Evolutionary conservation across 2,888 invertebrate species (phyloP).

Genomic region (Brachypalpus laphriformis): DNA sequence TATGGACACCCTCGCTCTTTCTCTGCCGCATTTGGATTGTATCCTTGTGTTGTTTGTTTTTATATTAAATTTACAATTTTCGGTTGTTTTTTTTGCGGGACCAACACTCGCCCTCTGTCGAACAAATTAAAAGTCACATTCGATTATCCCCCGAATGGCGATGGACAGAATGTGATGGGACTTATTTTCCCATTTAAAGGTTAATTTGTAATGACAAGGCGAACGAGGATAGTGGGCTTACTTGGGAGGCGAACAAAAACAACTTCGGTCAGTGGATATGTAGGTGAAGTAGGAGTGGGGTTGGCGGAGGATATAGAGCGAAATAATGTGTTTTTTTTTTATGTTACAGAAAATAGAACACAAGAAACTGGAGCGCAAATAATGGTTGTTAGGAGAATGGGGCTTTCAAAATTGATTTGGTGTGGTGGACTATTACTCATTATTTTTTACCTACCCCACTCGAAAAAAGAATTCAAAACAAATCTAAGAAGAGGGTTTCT

Average conservation of each 20-base stretch:
- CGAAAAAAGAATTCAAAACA: too few relatives aligned
- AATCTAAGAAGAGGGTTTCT: not conserved
- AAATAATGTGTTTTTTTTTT: conserved; percentile 20
- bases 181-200: conserved; percentile 56
- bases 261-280: conserved; percentile 21
- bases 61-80: conserved; percentile 37
- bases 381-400: not conserved
- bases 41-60: conserved; percentile 7
- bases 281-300: not conserved
- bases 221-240: not conserved
- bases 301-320: not conserved
- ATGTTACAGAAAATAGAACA: not conserved
- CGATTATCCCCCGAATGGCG: conserved; percentile 51
- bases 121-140: conserved; percentile 70
- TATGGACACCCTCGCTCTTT: conserved; percentile 1
- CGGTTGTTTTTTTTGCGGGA: not conserved
- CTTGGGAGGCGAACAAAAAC: not conserved
- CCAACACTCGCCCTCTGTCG: not conserved
- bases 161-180: conserved; percentile 39
- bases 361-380: not conserved
- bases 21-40: not conserved
- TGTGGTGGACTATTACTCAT: too few relatives aligned
- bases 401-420: too few relatives aligned
- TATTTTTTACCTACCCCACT: too few relatives aligned
- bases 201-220: conserved; percentile 46